Percentiles rank a stretch among this genome's conserved stretches.
Evolutionary conservation across 2,797 vertebrate species (phyloP).

Genomic region (Toxotes lorentzi): DNA sequence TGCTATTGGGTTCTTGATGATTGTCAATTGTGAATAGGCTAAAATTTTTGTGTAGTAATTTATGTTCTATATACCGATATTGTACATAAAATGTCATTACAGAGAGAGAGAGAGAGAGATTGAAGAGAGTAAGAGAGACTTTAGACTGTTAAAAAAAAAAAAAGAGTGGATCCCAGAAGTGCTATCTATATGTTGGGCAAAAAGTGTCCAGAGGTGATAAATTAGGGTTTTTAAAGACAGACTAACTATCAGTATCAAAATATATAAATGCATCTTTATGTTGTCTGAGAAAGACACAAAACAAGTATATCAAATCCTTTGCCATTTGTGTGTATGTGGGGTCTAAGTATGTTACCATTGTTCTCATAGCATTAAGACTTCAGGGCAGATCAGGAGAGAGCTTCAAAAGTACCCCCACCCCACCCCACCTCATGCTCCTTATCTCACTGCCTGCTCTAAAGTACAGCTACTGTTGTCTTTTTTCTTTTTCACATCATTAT

Average conservation of each 20-base stretch:
- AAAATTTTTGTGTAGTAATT: conserved; percentile 87
- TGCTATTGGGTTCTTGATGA: conserved; percentile 78
- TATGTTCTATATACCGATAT: conserved; percentile 90
- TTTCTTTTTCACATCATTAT: not conserved
- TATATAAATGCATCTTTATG: conserved; percentile 81
- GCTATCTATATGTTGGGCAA: conserved; percentile 79
- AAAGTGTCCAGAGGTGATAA: conserved; percentile 59
- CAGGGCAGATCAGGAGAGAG: conserved; percentile 38
- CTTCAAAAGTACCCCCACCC: conserved; percentile 26
- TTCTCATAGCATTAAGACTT: conserved; percentile 36
- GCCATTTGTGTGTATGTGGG: conserved; percentile 50
- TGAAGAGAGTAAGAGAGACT: conserved; percentile 82
- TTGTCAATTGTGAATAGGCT: conserved; percentile 88
- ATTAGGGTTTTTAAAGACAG: conserved; percentile 74
- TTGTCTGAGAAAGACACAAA: conserved; percentile 75
- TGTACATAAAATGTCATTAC: conserved; percentile 90
- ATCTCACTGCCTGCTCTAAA: conserved; percentile 24
- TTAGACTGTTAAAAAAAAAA: conserved; percentile 81
- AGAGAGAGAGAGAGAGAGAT: conserved; percentile 68
- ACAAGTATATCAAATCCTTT: conserved; percentile 74
- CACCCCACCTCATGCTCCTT: conserved; percentile 30
- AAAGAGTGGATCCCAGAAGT: conserved; percentile 81
- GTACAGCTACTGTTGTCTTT: not conserved
- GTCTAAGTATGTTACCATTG: conserved; percentile 33
- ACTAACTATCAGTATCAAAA: conserved; percentile 75